Conservation (phyloP, 2,888 invertebrate genomes). For the Norana najaformis region DNA sequence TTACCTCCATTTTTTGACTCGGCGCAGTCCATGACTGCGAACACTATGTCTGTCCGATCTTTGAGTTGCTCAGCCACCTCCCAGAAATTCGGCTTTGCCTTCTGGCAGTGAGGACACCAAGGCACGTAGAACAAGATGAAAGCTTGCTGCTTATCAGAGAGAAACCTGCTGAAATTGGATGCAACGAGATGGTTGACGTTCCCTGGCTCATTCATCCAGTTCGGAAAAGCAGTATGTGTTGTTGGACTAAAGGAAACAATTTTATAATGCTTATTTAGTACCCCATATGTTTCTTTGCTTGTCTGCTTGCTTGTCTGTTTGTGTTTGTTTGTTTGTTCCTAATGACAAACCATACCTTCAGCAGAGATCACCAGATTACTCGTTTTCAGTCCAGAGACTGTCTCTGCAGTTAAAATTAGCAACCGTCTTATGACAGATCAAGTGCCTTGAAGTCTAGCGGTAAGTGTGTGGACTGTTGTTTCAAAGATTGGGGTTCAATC, state of each 20-base stretch:
- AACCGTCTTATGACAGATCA: no score
- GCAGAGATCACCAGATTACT: not conserved
- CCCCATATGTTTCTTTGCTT: not conserved
- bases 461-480: no score
- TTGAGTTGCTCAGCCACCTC: slow-evolving; percentile 76
- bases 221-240: slow-evolving; percentile 66
- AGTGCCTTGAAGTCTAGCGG: no score
- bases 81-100: slow-evolving; percentile 80
- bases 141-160: slow-evolving; percentile 82
- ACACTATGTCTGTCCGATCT: slow-evolving; percentile 72
- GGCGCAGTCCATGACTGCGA: slow-evolving; percentile 82
- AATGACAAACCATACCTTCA: not conserved
- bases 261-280: not conserved
- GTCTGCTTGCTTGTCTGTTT: no score
- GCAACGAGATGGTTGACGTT: slow-evolving; percentile 78
- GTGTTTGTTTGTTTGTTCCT: not conserved
- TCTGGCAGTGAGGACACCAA: slow-evolving; percentile 88
- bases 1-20: slow-evolving; percentile 14
- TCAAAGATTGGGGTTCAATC: no score
- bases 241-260: not conserved
- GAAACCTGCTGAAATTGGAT: slow-evolving; percentile 72
- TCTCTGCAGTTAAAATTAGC: no score
- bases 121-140: slow-evolving; percentile 90
- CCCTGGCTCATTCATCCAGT: slow-evolving; percentile 76
- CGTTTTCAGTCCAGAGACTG: no score